Conservation (phyloP, 1,140 invertebrate species). For the Drosophila quadrilineata region DNA sequence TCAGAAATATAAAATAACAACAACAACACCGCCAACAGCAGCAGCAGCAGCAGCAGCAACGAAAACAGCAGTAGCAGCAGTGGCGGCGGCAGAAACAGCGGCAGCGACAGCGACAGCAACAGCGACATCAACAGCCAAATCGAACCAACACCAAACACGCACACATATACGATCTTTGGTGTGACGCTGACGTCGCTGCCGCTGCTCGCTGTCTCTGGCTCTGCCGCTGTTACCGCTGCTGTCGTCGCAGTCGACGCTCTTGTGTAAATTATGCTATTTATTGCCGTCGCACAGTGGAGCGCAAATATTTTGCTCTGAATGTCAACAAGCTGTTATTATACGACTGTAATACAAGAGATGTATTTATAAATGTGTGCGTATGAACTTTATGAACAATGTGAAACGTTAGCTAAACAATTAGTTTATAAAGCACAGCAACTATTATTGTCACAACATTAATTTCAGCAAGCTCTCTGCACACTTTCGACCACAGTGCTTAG, state of each 20-base stretch:
- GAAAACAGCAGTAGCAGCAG: neutral
- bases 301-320: no score
- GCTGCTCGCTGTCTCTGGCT: no score
- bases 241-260: slow-evolving; percentile 30
- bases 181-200: slow-evolving; percentile 14
- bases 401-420: no score
- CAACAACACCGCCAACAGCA: slow-evolving; percentile 1
- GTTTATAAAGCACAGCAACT: no score
- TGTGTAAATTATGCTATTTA: slow-evolving; percentile 69
- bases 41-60: neutral
- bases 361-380: no score
- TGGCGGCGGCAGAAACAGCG: no score
- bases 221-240: slow-evolving; percentile 8
- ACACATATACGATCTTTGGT: slow-evolving; percentile 36
- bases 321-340: no score
- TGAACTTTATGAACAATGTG: no score
- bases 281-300: slow-evolving; percentile 39
- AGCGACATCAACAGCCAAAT: neutral
- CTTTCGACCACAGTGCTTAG: slow-evolving; percentile 17
- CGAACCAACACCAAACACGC: slow-evolving; percentile 24
- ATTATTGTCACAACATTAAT: no score
- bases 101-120: neutral
- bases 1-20: slow-evolving; percentile 15
- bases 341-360: no score
- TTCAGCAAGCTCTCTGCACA: no score